phyloP scores from a whole-genome alignment of 92 coral and sea anemone species.

The Porites evermanni region DNA sequence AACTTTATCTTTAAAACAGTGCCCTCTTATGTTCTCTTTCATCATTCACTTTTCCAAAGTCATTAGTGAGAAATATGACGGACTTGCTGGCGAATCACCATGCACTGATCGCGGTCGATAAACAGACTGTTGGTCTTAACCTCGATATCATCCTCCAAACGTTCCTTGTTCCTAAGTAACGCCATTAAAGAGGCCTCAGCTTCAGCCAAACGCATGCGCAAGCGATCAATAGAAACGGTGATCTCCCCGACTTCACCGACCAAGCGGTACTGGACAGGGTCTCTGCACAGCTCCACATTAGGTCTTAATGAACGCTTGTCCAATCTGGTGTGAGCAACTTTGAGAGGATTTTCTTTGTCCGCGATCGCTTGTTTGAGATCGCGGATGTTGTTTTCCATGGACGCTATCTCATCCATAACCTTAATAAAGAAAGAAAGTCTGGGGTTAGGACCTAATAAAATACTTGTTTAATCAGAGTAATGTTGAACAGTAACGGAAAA shows the following conservation, averaged over 20 bases:
- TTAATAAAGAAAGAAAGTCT: background rate
- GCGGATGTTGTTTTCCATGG: conserved; percentile 96
- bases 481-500: too few species aligned
- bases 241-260: conserved; percentile 97
- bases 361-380: conserved; percentile 87
- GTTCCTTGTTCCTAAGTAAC: conserved; percentile 89
- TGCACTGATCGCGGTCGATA: conserved; percentile 95
- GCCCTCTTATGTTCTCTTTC: background rate
- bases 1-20: background rate
- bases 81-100: conserved; percentile 89
- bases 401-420: conserved; percentile 95
- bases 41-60: background rate
- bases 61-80: conserved; percentile 94
- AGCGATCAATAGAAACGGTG: conserved; percentile 87
- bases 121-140: conserved; percentile 95
- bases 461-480: background rate
- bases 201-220: conserved; percentile 94
- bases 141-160: conserved; percentile 95
- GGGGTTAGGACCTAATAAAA: background rate
- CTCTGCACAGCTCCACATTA: conserved; percentile 95
- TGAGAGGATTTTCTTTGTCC: conserved; percentile 91
- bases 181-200: conserved; percentile 90
- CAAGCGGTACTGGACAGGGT: conserved; percentile 95
- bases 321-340: conserved; percentile 96
- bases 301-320: conserved; percentile 99